Evolutionary conservation across 2,797 vertebrate genomes (phyloP), one percentile per base, ranked within the genome.

Genomic region (Lepus townsendii): DNA sequence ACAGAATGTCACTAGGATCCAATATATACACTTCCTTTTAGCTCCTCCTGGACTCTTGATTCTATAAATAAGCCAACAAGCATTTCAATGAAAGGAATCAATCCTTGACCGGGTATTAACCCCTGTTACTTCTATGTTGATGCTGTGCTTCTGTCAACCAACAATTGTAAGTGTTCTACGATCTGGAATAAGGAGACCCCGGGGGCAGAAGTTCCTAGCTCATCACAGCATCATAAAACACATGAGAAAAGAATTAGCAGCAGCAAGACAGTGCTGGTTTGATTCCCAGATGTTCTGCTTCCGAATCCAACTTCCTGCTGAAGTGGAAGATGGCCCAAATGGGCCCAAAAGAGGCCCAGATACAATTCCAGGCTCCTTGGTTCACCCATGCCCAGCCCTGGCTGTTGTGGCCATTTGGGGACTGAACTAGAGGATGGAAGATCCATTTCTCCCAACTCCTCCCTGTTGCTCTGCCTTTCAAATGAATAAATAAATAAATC

Each of bases 31-130:
- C 78, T 82, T 93, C 9, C 12, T 79, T 95, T 88, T 24, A 62
- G 65, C 6, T 88, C 32, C 26, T 84, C 62, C 20, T 73, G 26
- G 50, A 82, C 12, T 85, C 7, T 13, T 0, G 7, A 54, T 91
- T 93, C 42, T 87, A n/a, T 91, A 75, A 94, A 27, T 79, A 75
- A 91, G 14, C 52, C 54, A 62, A 22, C 52, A 84, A 32, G 7
- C 35, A 47, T 71, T 7, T 93, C 85, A 85, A 2, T 78, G 60
- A 82, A 27, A 85, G 16, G 27, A 91, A 60, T 88, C 35, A 60
- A 66, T 71, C 24, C 16, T 65, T 27, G 17, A 20, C 2, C 24
- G 76, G 60, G 3, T 47, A 52, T 62, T 72, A 75, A 75, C 32
- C 16, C 32, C 32, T 71, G 4, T 82, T 71, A 30, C 62, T 82